Evolutionary conservation across 37 sponge, comb jelly and placozoan genomes (phyloP), one percentile per base, ranked within the genome.

Genomic region (Geodia barretti): DNA sequence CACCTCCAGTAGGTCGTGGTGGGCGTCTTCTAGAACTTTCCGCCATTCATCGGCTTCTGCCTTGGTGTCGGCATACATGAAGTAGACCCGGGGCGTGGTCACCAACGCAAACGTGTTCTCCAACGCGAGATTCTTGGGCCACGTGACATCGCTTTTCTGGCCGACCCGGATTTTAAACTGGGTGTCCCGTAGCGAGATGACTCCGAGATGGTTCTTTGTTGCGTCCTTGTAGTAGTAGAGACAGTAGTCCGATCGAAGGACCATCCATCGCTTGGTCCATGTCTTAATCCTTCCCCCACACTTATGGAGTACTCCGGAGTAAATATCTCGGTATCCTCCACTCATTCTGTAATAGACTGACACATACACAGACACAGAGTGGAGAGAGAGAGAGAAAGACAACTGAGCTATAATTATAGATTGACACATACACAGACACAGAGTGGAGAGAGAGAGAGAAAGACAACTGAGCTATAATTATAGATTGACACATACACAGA

Each of bases 201-300:
- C 34, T 1, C 93, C 93, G 2, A 77, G 89, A 25, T 77, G 82
- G 20, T 47, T 39, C 43, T 88, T 92, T 33, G 64, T 37, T 4
- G 78, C 62, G 39, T 85, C 86, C 62, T 92, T 92, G 77, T 80
- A 92, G 78, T 92, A 92, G 62, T 85, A 79, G 64, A 92, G 76
- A 4, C 76, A 64, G 35, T 88, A 84, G 74, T 92, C 89, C 0
- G 74, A 78, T 60, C 61, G 62, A 1, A 92, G 82, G 3, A 88
- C 68, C 74, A 92, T 77, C 58, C 59, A 81, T 36, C 93, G 82
- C 79, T 85, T 88, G 70, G 75, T 84, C 93, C 93, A 92, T 8
- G 82, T 42, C 79, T 92, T 92, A 26, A 85, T 73, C 42, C 84
- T 80, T 1, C 86, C 89, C 5, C 93, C 93, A 54, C 62, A 62